phyloP scores from a whole-genome alignment of 2,113 vertebrate genomes.

The Axis porcinus region DNA sequence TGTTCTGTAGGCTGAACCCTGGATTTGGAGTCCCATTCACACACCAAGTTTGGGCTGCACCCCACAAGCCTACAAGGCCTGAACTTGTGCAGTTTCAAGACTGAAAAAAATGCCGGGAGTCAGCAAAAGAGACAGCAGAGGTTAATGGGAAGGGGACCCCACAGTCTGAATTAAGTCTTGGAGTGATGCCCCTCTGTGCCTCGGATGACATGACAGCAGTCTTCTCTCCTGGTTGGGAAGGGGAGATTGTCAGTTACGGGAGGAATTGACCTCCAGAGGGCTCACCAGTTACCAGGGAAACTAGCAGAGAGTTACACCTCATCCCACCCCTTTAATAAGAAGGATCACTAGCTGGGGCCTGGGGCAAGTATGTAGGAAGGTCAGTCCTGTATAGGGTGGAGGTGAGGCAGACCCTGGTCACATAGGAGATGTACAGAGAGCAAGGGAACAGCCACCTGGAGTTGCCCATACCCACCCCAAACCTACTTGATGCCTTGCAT shows the following conservation, averaged over 20 bases:
- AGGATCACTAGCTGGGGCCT: background rate
- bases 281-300: background rate
- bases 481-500: background rate
- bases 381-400: background rate
- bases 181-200: rapidly evolving
- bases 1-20: background rate
- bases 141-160: background rate
- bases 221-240: background rate
- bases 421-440: background rate
- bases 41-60: too few relatives aligned
- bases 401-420: background rate
- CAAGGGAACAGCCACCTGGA: background rate
- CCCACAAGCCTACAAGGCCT: background rate
- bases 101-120: rapidly evolving
- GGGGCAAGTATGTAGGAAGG: background rate
- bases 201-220: background rate
- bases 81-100: rapidly evolving
- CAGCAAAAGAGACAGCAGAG: background rate
- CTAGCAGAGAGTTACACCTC: background rate
- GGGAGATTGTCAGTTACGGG: background rate
- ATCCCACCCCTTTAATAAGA: background rate
- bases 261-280: background rate
- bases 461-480: background rate
- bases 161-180: background rate
- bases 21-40: background rate